A percentile compares a stretch with the other conserved stretches of the same genome.
Conservation (phyloP, 2,797 vertebrate genomes). For the Ctenopoma multispine region DNA sequence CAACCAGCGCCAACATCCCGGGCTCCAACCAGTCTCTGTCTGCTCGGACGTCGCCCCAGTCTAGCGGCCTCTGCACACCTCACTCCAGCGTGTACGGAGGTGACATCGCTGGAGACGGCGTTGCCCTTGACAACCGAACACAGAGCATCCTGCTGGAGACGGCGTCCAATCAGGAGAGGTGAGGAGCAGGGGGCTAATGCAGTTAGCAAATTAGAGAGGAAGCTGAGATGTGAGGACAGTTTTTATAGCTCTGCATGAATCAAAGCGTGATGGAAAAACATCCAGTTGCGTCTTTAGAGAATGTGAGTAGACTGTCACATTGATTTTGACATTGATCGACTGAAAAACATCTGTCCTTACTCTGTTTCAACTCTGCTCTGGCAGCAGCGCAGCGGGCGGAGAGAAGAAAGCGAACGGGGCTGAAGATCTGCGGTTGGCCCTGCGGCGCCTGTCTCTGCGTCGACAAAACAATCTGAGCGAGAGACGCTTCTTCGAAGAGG, state of each 20-base stretch:
- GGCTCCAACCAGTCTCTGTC: slow-evolving; percentile 96
- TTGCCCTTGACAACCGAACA: slow-evolving; percentile 91
- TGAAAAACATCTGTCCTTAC: neutral
- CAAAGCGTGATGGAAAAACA: neutral
- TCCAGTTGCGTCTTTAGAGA: neutral
- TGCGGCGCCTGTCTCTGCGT: slow-evolving; percentile 93
- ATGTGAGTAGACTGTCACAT: neutral
- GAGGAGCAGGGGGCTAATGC: neutral
- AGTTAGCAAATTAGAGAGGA: neutral
- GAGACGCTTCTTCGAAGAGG: slow-evolving; percentile 94
- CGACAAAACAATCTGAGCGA: slow-evolving; percentile 96
- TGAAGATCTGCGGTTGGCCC: slow-evolving; percentile 92
- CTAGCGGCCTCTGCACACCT: slow-evolving; percentile 90
- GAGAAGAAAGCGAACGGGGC: slow-evolving; percentile 90
- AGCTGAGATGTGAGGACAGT: neutral
- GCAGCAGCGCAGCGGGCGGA: slow-evolving; percentile 71
- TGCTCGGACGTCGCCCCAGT: slow-evolving; percentile 88
- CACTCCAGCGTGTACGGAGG: slow-evolving; percentile 86
- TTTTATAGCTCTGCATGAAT: neutral
- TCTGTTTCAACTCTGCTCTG: neutral
- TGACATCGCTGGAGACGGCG: slow-evolving; percentile 83
- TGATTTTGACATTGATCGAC: neutral
- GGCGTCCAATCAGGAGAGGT: slow-evolving; percentile 79
- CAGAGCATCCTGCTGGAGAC: slow-evolving; percentile 93
- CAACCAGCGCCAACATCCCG: slow-evolving; percentile 93